Base-by-base conservation (phyloP, 2,888 invertebrate genomes). In the Diarsia mendica region DNA sequence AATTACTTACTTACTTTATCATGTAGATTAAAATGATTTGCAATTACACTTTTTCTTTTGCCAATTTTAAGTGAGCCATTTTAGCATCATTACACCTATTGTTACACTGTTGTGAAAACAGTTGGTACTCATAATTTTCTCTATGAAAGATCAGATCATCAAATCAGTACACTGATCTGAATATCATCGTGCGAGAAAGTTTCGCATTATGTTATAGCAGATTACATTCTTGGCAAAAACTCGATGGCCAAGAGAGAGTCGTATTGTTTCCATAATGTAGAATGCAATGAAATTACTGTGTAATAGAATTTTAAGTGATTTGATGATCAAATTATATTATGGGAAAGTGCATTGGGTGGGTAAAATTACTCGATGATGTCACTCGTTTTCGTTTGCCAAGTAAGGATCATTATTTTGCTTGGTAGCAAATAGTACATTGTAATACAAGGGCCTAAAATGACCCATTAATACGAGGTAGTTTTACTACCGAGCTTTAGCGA, bases 141-240 rank as follows among this genome's bases (percentile, higher is more conserved):
- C 79, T 80, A 79, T 74, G 58, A 69, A 80, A 83, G 71, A 87
- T 83, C 80, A 78, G 72, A 87, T 83, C 79, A 89, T 87, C 83
- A 88, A 84, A 88, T 90, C 90, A 84, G 83, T 81, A 13, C 63
- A 85, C 66, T 88, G 89, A 91, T 90, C 88, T 88, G 87, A 89
- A 91, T 91, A 89, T 87, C 89, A 89, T 85, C 81, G 85, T 85
- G 85, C 89, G 89, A 91, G 93, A 93, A 93, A 93, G 93, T 93
- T 87, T 87, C 79, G 80, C 88, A 90, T 91, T 87, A 87, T 90
- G 86, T 84, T 84, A 77, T 80, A 79, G 79, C 86, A 90, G 86
- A 88, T 87, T 89, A 87, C 83, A 83, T 86, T 87, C 82, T 84
- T 85, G 55, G 84, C 77, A 82, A 90, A 88, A 88, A 87, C 67